Percentiles rank a stretch among this genome's conserved stretches.
Conservation (phyloP, 2,888 invertebrate species). For the Drosophila robusta region DNA sequence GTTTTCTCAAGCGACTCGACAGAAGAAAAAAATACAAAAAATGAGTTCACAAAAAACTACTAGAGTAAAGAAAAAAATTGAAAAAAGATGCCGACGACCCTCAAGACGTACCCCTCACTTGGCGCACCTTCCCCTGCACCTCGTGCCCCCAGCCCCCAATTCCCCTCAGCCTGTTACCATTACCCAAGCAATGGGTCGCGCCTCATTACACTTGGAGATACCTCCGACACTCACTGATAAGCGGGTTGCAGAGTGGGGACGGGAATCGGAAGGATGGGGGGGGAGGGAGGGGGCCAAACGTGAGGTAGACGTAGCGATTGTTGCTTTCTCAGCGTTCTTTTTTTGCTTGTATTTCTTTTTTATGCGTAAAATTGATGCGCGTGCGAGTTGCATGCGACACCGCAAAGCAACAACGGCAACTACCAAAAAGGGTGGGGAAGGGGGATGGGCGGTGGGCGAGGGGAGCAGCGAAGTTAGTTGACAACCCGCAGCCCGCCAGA, state of each 20-base stretch:
- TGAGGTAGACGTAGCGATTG: constrained; percentile 34
- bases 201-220: constrained; percentile 62
- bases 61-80: constrained; percentile 34
- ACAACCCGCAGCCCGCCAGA: constrained; percentile 2
- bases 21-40: constrained; percentile 11
- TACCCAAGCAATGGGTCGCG: constrained; percentile 39
- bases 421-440: not conserved
- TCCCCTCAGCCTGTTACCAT: not conserved
- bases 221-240: constrained; percentile 45
- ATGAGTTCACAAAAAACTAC: too few species aligned
- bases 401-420: constrained; percentile 28
- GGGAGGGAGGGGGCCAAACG: too few species aligned
- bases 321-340: constrained; percentile 47
- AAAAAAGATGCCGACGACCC: constrained; percentile 60
- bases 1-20: constrained; percentile 26
- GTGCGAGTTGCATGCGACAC: constrained; percentile 49
- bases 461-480: too few species aligned
- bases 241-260: constrained; percentile 4
- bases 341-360: constrained; percentile 40
- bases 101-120: constrained; percentile 5
- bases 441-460: not conserved
- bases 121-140: not conserved
- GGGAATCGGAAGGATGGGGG: too few species aligned
- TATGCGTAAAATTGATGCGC: constrained; percentile 60
- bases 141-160: not conserved